Base-by-base conservation (phyloP, 2,888 invertebrate species). In the Yponomeuta plumbellus region DNA sequence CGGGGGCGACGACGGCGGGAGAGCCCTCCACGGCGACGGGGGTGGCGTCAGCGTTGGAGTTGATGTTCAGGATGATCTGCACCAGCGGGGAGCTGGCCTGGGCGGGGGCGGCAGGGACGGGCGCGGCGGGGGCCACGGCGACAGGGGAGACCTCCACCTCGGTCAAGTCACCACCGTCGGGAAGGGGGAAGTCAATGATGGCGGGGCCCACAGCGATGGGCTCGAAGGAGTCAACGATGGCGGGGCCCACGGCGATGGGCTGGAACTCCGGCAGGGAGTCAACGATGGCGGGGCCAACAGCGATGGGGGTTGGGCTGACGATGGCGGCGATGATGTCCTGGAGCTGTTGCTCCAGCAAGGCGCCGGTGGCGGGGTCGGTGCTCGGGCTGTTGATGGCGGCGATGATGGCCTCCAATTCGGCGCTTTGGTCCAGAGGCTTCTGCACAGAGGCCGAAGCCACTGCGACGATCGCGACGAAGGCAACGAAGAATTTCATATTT, bases 401-500 rank as follows among this genome's bases (percentile, higher is more conserved):
- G 66, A 83, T 71, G 74, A 83, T 80, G 70, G 76, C 74, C 70
- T 76, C 71, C 69, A 83, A 67, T 73, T 79, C 74, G 20, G 76
- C 76, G 34, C 59, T 67, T 61, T 64, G 63, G 66, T 73, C 67
- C 52, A 62, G 65, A 4, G 72, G 66, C 44, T 76, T 78, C 67
- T 71, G 74, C 57, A 76, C 61, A 62, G 74, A 73, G 69, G 80
- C 81, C 70, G 81, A 78, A 64, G 84, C 83, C 76, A 81, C 81
- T 70, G 76, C 84, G 74, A 75, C 83, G 74, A 84, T 73, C 57
- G 84, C 73, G 63, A 82, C 80, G 73, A 87, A 72, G 65, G 80
- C 80, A 56, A 83, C 61, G 72, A 87, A 74, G 80, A 75, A 83
- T 79, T 86, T 85, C 86, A 86, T 86, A 3, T 13, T 52, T 52